Percentiles rank a stretch among this genome's conserved stretches.
phyloP scores from a whole-genome alignment of 2,113 vertebrate species.

The Lepus americanus region DNA sequence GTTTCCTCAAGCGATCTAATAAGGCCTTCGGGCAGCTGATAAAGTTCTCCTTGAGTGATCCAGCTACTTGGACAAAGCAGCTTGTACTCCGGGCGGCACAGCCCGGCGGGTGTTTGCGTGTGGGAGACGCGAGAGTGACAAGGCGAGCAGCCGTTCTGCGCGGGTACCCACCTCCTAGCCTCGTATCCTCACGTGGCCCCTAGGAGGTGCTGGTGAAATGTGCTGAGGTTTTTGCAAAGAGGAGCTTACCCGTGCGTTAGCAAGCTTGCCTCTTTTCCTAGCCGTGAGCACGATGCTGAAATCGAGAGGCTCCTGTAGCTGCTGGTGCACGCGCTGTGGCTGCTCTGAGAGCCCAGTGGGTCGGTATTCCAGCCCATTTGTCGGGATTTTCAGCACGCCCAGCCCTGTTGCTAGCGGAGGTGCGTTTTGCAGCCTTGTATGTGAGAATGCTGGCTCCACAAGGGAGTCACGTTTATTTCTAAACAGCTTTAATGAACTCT shows the following conservation, averaged over 20 bases:
- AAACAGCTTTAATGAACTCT: not conserved
- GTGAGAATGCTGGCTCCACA: not conserved
- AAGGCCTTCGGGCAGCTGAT: not conserved
- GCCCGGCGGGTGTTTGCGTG: not conserved
- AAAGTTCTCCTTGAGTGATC: not conserved
- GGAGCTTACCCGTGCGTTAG: not conserved
- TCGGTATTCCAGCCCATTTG: rapidly evolving
- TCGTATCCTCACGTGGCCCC: slow-evolving; percentile 63
- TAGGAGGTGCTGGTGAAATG: slow-evolving; percentile 82
- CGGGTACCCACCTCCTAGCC: not conserved
- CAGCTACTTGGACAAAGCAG: not conserved
- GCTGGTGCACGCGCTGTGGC: not conserved
- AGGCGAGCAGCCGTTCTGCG: not conserved
- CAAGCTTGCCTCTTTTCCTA: not conserved
- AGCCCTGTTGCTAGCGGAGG: not conserved
- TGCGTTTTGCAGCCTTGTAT: not conserved
- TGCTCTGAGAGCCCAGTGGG: not conserved
- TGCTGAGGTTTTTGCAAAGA: not conserved
- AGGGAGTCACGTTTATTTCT: not conserved
- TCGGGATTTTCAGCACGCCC: not conserved
- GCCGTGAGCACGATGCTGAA: not conserved
- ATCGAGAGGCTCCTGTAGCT: not conserved
- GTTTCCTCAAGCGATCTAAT: not conserved
- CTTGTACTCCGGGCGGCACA: not conserved
- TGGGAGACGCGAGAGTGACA: not conserved